Evolutionary conservation across 2,888 invertebrate genomes (phyloP), one percentile per base, ranked within the genome.

Genomic region (Thecophora atra): DNA sequence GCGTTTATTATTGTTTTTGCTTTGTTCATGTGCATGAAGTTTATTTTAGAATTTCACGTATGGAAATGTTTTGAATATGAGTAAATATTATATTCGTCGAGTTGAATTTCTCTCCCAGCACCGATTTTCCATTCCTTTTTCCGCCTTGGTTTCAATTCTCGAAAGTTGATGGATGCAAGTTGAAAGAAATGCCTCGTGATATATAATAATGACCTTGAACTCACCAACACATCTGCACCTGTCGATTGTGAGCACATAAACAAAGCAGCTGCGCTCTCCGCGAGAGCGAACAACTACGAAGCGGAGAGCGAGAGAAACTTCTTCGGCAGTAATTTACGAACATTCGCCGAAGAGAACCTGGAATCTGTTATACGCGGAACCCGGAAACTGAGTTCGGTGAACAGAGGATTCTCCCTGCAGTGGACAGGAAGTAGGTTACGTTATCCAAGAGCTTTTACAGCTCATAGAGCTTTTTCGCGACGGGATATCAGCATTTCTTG

Each of bases 161-260:
- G 19, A 54, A 54, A 17, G 11, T 54, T n/a, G 7, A 19, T 7
- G n/a, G n/a, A 3, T 8, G 19, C 1, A 54, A 54, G 21, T 54
- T 2, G 19, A 54, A n/a, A n/a, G 11, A 54, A 54, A 19, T n/a
- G 2, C 37, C 37, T 37, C 37, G 78, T 82, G 83, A 81, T 79
- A 82, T 82, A 81, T 82, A 81, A 79, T 83, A 81, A 83, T 84
- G 84, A 84, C 83, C 83, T 83, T 83, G 83, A 83, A 83, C 83
- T 83, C 84, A 77, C 79, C 76, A 77, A 78, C 73, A 82, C 77
- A 76, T 74, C 71, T 70, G 71, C 69, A 70, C 63, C 71, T 37
- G 30, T n/a, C 15, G 28, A 15, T 28, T 26, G 28, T n/a, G n/a
- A 6, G 11, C 37, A 37, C 2, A 11, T 11, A 37, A 37, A 37